Evolutionary conservation across 2,888 invertebrate genomes (phyloP), one percentile per base, ranked within the genome.

Genomic region (Plagodis pulveraria): DNA sequence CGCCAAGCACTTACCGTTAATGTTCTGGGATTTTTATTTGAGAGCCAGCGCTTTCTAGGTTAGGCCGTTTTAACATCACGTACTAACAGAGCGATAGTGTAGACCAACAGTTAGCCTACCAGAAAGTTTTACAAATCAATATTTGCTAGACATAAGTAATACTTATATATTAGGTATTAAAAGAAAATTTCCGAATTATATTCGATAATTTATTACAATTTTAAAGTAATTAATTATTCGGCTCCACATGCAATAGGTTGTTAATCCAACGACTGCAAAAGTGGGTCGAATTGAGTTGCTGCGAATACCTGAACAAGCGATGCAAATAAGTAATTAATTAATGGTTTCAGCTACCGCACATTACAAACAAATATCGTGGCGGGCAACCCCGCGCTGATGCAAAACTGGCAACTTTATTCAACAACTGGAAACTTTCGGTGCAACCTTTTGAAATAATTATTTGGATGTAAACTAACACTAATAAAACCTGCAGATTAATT

Each of bases 311-410:
- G 72, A 70, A 76, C 74, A 74, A 71, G 71, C 47, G 62, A 71
- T 65, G 78, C 80, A 84, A 84, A 86, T 81, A 76, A 77, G 79
- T 84, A 79, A 87, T 88, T 86, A 87, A 86, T 87, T 86, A 79
- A 81, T 78, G 69, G 79, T 75, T 78, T 70, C 80, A 70, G 77
- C 71, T 9, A 56, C 49, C 40, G 66, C 72, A 67, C 69, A 72
- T 73, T 71, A 75, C 73, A 76, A 81, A 81, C 77, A 79, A 77
- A 76, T 76, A 77, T 75, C 56, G 71, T 67, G 71, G 73, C 70
- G 69, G 70, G 74, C 71, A 63, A 58, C 68, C 63, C 62, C 59
- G 47, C 59, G 47, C 55, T 50, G 57, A 65, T 68, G 65, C 58
- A 57, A 64, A 63, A 64, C 68, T 63, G 55, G 66, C 58, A 76